Base-by-base conservation (phyloP, 1,140 invertebrate genomes). In the Nixonia krombeini region DNA sequence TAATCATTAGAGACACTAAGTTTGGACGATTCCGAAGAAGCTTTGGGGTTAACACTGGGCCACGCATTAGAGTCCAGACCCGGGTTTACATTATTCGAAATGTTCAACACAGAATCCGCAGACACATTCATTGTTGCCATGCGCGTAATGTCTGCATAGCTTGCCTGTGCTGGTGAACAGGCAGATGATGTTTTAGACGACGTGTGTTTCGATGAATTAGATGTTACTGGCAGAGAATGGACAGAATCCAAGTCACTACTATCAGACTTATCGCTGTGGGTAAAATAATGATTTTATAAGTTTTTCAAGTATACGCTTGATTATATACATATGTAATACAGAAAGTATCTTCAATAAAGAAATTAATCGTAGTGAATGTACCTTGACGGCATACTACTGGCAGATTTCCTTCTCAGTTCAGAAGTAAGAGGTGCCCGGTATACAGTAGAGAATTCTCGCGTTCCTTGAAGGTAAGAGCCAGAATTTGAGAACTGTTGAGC, bases 191-290 rank as follows among this genome's bases (percentile, higher is more conserved):
- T 74, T 68, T 82, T 83, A 0, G 74, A 78, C 12, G 77, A 67
- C 70, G 78, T 79, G 25, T 80, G 74, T 42, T 82, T 85, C 5
- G 70, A 70, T 6, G 84, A 78, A 6, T 82, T 85, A 2, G 87
- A 87, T 1, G 87, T 88, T 16, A 90, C 89, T 1, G 91, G 91
- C 45, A 92, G 81, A 42, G 91, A 92, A 78, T 92, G 90, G 10
- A 92, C 90, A 8, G 90, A 91, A 70, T 92, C 92, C 28, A 89
- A 82, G 71, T 92, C 91, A 61, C 90, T 91, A 69, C 91, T 90
- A 76, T 91, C 90, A n/a, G 89, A 90, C 80, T 91, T 91, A 57
- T 92, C 91, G 47, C 84, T 85, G 56, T 4, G n/a, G n/a, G n/a
- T n/a, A 76, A 73, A 21, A 28, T 37, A 25, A 50, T 13, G 4